Conservation (phyloP, 2,888 invertebrate species). For the Hirtodrosophila histrioides region DNA sequence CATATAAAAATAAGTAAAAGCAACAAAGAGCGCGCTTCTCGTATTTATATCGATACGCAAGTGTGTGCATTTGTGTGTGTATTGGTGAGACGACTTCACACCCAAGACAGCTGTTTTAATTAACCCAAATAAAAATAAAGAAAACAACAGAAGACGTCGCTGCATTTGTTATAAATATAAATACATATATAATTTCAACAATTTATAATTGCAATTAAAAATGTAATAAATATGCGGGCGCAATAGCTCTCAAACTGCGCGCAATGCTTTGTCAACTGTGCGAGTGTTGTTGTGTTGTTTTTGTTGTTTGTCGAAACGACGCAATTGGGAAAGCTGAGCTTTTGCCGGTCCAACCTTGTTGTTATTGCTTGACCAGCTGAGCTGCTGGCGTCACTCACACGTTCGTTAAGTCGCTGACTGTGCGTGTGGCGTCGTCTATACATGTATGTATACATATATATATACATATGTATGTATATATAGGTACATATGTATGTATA, state of each 20-base stretch:
- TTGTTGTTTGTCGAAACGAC: slow-evolving; percentile 52
- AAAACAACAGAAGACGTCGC: slow-evolving; percentile 20
- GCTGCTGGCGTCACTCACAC: slow-evolving; percentile 17
- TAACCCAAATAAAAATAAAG: slow-evolving; percentile 64
- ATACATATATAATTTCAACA: slow-evolving; percentile 18
- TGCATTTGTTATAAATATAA: slow-evolving; percentile 48
- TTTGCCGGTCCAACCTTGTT: slow-evolving; percentile 63
- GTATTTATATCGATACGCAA: slow-evolving; percentile 47
- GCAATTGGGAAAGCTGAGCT: slow-evolving; percentile 76
- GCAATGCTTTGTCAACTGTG: slow-evolving; percentile 29
- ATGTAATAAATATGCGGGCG: slow-evolving; percentile 30
- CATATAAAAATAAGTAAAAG: slow-evolving; percentile 41
- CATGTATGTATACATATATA: neutral
- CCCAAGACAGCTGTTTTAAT: slow-evolving; percentile 74
- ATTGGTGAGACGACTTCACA: slow-evolving; percentile 39
- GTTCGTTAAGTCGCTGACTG: slow-evolving; percentile 9
- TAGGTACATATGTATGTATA: too few relatives aligned
- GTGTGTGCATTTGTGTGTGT: slow-evolving; percentile 17
- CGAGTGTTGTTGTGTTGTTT: neutral
- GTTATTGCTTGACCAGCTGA: slow-evolving; percentile 74
- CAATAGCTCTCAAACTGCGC: slow-evolving; percentile 38
- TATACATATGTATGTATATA: neutral
- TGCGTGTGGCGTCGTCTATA: slow-evolving; percentile 1
- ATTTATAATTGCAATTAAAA: slow-evolving; percentile 30
- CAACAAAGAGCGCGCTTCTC: slow-evolving; percentile 26